phyloP scores from a whole-genome alignment of 2,888 invertebrate species.

The Panzeria rudis region DNA sequence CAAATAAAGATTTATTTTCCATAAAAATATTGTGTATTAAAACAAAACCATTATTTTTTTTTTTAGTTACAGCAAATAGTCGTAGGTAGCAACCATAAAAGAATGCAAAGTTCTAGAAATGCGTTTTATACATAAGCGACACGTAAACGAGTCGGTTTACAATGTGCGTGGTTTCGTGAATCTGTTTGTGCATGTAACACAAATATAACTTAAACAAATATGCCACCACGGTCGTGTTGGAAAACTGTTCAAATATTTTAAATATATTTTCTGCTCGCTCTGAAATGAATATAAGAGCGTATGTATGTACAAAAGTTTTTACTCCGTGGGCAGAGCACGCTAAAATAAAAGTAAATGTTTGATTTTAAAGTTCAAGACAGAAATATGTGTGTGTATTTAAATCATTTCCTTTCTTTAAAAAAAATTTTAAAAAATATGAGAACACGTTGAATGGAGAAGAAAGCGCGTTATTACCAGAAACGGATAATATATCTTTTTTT shows the following conservation, averaged over 20 bases:
- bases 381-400: too few species aligned
- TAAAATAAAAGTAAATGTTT: background rate
- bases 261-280: background rate
- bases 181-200: background rate
- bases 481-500: too few species aligned
- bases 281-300: background rate
- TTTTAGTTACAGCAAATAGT: background rate
- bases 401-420: too few species aligned
- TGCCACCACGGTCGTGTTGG: background rate
- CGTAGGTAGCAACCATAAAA: background rate
- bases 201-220: conserved; percentile 11
- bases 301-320: background rate
- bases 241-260: background rate
- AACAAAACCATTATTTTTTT: too few species aligned
- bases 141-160: background rate
- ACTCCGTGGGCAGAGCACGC: conserved; percentile 1
- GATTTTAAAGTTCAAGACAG: too few species aligned
- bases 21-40: conserved; percentile 5
- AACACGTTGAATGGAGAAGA: too few species aligned
- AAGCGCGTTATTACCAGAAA: too few species aligned
- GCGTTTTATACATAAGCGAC: background rate
- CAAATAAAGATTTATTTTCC: conserved; percentile 12
- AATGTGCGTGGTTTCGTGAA: background rate
- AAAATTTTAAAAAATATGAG: too few species aligned
- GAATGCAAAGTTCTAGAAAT: background rate